A percentile compares a stretch with the other conserved stretches of the same genome.
Evolutionary conservation across 2,113 vertebrate species (phyloP).

Genomic region (Seriola rivoliana): DNA sequence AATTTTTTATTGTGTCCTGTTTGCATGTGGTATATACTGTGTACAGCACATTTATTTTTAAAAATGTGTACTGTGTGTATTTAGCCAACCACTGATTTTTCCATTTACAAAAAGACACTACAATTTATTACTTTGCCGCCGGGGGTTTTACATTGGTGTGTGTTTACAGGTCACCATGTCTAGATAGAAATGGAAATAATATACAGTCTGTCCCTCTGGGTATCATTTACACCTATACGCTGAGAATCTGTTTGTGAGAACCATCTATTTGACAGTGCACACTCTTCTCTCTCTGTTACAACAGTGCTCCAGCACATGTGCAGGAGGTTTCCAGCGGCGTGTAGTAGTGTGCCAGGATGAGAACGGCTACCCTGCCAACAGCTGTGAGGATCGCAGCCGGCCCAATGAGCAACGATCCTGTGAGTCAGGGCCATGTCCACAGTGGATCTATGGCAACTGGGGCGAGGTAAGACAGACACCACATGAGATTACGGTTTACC

Average conservation of each 20-base stretch:
- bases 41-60: not conserved
- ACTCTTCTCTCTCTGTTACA: conserved; percentile 38
- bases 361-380: conserved; percentile 91
- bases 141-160: not conserved
- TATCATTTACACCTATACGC: not conserved
- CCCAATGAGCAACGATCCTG: conserved; percentile 94
- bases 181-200: conserved; percentile 1
- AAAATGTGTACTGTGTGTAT: not conserved
- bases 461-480: conserved; percentile 76
- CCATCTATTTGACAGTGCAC: conserved; percentile 13
- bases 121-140: not conserved
- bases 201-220: not conserved
- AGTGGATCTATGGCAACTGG: conserved; percentile 93
- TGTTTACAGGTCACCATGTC: not conserved
- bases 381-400: conserved; percentile 91
- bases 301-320: conserved; percentile 98
- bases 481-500: not conserved
- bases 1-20: not conserved
- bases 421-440: conserved; percentile 95
- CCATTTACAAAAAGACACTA: not conserved
- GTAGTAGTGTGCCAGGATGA: conserved; percentile 98
- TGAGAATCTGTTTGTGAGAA: conserved; percentile 21
- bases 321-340: conserved; percentile 96
- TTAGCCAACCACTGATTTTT: not conserved
- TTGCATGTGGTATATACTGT: not conserved